These are phyloP conservation scores for Lepus europaeus DNA, from an alignment of 2,113 vertebrate species.

Conservation along the genomic window DNA sequence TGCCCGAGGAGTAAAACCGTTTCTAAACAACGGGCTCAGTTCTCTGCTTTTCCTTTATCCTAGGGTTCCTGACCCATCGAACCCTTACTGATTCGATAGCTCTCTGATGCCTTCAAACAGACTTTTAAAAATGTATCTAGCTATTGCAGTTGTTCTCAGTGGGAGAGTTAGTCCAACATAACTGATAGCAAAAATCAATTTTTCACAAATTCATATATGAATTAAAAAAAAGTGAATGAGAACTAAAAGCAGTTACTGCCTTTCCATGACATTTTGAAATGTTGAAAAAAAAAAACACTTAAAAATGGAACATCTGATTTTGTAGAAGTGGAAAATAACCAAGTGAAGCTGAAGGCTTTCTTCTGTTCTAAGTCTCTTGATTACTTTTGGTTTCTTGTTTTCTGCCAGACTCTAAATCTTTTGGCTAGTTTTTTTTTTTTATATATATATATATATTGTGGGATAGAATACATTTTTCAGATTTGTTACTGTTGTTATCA, in stretches of 20 bases:
- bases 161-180: constrained; percentile 50
- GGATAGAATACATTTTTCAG: constrained; percentile 52
- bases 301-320: constrained; percentile 50
- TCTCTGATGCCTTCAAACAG: constrained; percentile 61
- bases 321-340: constrained; percentile 50
- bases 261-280: constrained; percentile 67
- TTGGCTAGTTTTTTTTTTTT: constrained; percentile 35
- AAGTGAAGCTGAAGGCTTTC: constrained; percentile 47
- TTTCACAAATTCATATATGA: constrained; percentile 54
- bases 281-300: not conserved
- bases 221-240: constrained; percentile 72
- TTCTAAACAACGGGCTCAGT: constrained; percentile 45
- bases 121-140: constrained; percentile 65
- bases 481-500: constrained; percentile 57
- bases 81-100: constrained; percentile 57
- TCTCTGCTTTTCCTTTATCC: constrained; percentile 40
- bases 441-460: no score
- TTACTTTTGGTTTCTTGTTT: constrained; percentile 42
- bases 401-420: constrained; percentile 19
- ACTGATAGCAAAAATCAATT: constrained; percentile 68
- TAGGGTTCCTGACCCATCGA: constrained; percentile 61
- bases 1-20: constrained; percentile 38
- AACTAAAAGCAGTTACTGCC: constrained; percentile 51
- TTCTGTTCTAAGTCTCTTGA: constrained; percentile 13
- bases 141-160: constrained; percentile 60